These are phyloP conservation scores for Paguma larvata DNA, from an alignment of 2,797 vertebrate genomes.

Conservation along the genomic window DNA sequence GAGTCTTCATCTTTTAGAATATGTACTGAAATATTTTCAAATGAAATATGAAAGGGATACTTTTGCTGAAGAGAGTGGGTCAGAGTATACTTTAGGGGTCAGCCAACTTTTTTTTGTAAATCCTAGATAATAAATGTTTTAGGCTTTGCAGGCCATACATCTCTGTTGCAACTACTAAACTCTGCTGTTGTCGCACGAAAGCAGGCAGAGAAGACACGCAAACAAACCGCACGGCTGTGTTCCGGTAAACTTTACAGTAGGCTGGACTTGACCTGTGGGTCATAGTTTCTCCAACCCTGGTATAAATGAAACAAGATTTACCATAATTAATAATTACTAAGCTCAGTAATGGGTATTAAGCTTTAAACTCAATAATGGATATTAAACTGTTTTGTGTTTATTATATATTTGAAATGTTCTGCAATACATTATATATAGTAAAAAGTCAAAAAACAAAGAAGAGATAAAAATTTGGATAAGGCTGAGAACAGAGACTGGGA, in stretches of 20 bases:
- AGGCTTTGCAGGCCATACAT: neutral
- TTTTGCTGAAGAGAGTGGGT: conserved; percentile 20
- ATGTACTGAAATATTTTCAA: neutral
- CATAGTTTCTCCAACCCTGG: neutral
- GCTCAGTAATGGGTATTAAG: neutral
- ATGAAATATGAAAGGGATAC: neutral
- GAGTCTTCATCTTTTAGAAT: conserved; percentile 1
- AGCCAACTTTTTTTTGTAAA: conserved; percentile 12
- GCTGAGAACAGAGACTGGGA: neutral
- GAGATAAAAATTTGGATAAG: neutral
- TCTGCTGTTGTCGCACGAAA: neutral
- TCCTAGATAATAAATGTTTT: neutral
- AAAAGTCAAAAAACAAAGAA: neutral
- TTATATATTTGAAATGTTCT: conserved; percentile 16
- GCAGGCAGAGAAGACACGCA: neutral
- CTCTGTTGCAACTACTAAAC: neutral
- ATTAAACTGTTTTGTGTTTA: neutral
- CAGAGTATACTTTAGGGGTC: neutral
- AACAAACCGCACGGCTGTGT: neutral
- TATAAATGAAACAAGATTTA: conserved; percentile 55
- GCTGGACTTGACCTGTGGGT: neutral
- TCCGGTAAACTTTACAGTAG: neutral
- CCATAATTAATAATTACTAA: conserved; percentile 31
- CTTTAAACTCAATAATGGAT: neutral
- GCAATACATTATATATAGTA: conserved; percentile 41